A percentile compares a stretch with the other conserved stretches of the same genome.
phyloP scores from a whole-genome alignment of 2,797 vertebrate genomes.

The Sebastes iracundus region DNA sequence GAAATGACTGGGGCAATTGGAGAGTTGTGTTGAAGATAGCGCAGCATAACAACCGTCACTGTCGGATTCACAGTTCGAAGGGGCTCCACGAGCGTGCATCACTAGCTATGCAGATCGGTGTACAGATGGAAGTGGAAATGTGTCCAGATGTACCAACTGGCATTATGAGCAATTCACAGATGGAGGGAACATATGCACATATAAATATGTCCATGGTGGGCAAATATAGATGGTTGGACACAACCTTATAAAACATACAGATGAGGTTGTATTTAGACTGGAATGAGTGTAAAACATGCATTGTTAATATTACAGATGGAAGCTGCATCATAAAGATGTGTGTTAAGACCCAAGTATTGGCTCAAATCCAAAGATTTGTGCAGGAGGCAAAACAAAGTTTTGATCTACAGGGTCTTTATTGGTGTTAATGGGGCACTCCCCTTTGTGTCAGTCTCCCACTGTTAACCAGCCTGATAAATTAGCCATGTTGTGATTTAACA shows the following conservation, averaged over 20 bases:
- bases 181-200: conserved; percentile 36
- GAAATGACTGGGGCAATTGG: background rate
- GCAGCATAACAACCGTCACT: background rate
- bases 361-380: background rate
- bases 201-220: background rate
- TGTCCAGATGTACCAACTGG: conserved; percentile 21
- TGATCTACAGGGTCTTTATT: background rate
- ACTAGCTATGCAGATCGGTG: background rate
- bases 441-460: background rate
- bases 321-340: background rate
- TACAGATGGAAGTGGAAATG: conserved; percentile 18
- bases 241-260: background rate
- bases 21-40: background rate
- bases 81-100: background rate
- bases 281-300: background rate
- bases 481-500: background rate
- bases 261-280: background rate
- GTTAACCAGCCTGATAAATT: conserved; percentile 10
- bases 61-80: conserved; percentile 1
- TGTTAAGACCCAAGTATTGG: background rate
- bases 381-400: background rate
- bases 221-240: background rate
- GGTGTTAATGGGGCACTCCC: background rate
- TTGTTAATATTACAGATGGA: background rate
- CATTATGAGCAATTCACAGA: conserved; percentile 31